Percentiles rank a stretch among this genome's conserved stretches.
These are phyloP conservation scores for Argyresthia albistria DNA, from an alignment of 2,888 invertebrate species.

Conservation along the genomic window DNA sequence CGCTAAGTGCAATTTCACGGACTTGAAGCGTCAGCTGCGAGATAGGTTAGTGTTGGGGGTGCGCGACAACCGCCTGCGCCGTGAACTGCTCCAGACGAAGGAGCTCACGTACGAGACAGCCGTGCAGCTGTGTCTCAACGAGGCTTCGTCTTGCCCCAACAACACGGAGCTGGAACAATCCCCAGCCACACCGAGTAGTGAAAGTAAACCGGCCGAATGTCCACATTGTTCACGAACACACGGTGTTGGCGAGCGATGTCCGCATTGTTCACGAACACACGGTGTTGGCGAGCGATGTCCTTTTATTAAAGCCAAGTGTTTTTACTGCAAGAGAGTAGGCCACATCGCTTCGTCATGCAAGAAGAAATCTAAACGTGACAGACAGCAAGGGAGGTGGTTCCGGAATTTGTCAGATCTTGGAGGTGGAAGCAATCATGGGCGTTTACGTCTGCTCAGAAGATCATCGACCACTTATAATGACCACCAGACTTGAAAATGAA, in stretches of 20 bases:
- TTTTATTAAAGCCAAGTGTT: neutral
- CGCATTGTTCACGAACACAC: neutral
- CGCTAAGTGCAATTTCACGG: constrained; percentile 1
- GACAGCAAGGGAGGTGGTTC: neutral
- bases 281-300: neutral
- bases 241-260: neutral
- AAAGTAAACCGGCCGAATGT: neutral
- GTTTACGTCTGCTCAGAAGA: neutral
- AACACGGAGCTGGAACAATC: neutral
- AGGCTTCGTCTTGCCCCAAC: neutral
- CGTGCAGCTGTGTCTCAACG: neutral
- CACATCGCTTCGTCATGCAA: neutral
- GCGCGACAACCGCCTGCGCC: constrained; percentile 1
- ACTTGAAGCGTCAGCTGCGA: constrained; percentile 3
- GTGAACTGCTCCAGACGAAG: neutral
- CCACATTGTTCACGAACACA: neutral
- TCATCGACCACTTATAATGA: no score
- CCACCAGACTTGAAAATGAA: no score
- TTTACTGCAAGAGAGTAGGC: neutral
- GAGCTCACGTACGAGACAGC: neutral
- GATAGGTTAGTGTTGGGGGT: constrained; percentile 3
- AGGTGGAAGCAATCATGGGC: neutral
- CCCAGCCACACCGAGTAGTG: neutral
- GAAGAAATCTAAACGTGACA: neutral
- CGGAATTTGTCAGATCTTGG: neutral